Percentiles rank a stretch among this genome's conserved stretches.
Conservation (phyloP, 2,113 vertebrate species). For the Sapajus apella region DNA sequence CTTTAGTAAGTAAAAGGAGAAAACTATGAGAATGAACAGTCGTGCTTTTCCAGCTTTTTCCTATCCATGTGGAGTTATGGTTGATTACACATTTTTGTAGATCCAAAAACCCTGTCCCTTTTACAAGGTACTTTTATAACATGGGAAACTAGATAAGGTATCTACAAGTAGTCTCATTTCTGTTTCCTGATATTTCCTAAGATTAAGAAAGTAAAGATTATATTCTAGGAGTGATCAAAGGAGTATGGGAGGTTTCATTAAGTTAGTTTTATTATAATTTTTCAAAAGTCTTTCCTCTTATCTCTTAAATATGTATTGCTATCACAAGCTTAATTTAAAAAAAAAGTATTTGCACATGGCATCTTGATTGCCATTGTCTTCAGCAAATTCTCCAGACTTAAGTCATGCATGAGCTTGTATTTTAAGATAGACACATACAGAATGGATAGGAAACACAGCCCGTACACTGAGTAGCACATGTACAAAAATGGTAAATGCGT, state of each 20-base stretch:
- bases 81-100: not conserved
- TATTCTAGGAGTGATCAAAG: not conserved
- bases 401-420: not conserved
- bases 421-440: not conserved
- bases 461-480: not conserved
- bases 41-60: not conserved
- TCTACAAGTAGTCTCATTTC: not conserved
- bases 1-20: not conserved
- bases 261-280: not conserved
- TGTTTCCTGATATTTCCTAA: slow-evolving; percentile 1
- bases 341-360: not conserved
- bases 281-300: not conserved
- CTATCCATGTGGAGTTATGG: not conserved
- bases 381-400: not conserved
- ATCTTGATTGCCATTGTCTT: not conserved
- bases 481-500: not conserved
- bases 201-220: not conserved
- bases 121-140: not conserved
- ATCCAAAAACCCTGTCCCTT: not conserved
- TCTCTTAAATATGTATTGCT: not conserved
- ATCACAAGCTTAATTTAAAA: not conserved
- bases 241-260: not conserved
- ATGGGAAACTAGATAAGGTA: not conserved
- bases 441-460: not conserved
- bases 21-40: not conserved